Evolutionary conservation across 2,113 vertebrate genomes (phyloP).

Genomic region (Melanotaenia duboulayi): DNA sequence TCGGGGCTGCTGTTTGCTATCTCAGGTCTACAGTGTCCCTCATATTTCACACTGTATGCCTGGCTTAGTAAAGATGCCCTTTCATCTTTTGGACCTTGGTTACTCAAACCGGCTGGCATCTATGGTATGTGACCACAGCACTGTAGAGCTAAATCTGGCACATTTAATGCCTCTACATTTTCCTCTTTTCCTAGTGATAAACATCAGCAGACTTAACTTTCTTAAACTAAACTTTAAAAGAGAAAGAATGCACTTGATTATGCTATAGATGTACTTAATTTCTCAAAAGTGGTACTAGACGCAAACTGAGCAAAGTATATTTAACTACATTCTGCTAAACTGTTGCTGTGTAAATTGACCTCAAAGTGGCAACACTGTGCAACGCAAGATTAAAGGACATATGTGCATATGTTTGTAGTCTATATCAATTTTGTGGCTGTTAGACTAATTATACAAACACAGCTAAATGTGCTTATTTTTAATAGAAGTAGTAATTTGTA

Average conservation of each 20-base stretch:
- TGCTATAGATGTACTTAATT: neutral
- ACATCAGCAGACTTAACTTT: neutral
- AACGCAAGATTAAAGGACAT: neutral
- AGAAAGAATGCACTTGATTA: neutral
- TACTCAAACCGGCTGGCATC: constrained; percentile 59
- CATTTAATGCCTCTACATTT: constrained; percentile 25
- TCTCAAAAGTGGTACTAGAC: neutral
- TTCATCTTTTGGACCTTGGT: constrained; percentile 41
- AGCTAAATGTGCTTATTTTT: no score
- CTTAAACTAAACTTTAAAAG: no score
- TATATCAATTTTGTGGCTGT: no score
- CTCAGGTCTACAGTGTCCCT: constrained; percentile 37
- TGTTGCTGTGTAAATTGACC: neutral
- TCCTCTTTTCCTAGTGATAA: constrained; percentile 6
- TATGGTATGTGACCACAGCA: constrained; percentile 50
- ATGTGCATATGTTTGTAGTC: no score
- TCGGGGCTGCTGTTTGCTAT: constrained; percentile 43
- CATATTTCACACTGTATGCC: constrained; percentile 61
- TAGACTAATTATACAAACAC: no score
- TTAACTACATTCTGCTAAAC: neutral
- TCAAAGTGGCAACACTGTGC: neutral
- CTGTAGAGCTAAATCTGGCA: constrained; percentile 49
- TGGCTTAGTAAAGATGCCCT: no score
- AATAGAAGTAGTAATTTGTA: no score
- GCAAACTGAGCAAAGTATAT: neutral